A percentile compares a stretch with the other conserved stretches of the same genome.
These are phyloP conservation scores for Sphenodon punctatus DNA, from an alignment of 2,797 vertebrate species.

Conservation along the genomic window DNA sequence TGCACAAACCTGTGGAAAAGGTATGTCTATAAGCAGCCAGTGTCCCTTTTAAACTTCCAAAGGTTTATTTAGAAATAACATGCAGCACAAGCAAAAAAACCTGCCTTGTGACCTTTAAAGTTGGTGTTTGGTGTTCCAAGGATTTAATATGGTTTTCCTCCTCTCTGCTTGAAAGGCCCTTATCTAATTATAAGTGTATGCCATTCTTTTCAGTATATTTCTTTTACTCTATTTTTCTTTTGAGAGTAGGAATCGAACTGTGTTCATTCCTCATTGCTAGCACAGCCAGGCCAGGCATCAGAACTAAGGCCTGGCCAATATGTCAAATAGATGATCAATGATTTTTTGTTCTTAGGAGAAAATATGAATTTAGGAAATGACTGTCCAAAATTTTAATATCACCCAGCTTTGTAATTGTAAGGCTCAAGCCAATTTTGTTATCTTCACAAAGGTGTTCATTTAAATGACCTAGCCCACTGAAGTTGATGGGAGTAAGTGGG, in stretches of 20 bases:
- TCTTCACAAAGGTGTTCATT: neutral
- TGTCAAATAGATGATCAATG: neutral
- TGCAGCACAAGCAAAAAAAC: neutral
- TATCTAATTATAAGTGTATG: neutral
- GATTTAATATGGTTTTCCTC: neutral
- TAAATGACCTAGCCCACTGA: no score
- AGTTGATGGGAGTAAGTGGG: no score
- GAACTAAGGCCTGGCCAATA: neutral
- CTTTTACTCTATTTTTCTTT: neutral
- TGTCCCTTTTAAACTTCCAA: neutral
- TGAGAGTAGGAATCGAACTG: neutral
- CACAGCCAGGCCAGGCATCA: neutral
- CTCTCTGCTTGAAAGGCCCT: neutral
- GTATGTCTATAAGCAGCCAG: neutral
- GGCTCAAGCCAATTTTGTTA: neutral
- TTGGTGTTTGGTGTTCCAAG: no score
- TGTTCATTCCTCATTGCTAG: neutral
- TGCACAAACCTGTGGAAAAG: no score
- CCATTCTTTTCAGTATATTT: neutral
- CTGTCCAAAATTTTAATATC: neutral
- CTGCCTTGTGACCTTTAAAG: neutral
- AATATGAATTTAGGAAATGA: neutral
- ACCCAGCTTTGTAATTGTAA: neutral
- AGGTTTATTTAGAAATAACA: neutral
- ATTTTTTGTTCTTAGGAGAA: neutral